A percentile compares a stretch with the other conserved stretches of the same genome.
Conservation (phyloP, 2,888 invertebrate species). For the Chrysomela aeneicollis region DNA sequence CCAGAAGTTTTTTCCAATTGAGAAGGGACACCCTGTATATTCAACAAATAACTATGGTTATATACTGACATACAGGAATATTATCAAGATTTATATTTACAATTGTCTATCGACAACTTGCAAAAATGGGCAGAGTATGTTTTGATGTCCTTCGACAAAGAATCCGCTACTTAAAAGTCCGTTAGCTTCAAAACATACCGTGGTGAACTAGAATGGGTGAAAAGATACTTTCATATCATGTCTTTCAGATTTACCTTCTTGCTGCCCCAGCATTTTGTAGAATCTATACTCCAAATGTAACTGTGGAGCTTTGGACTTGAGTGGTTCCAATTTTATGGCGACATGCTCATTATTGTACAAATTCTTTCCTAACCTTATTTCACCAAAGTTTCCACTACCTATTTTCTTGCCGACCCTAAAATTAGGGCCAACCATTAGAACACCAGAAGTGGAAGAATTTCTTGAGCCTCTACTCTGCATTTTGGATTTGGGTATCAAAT, state of each 20-base stretch:
- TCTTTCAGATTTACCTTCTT: slow-evolving; percentile 99
- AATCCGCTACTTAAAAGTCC: too few relatives aligned
- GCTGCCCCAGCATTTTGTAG: slow-evolving; percentile 98
- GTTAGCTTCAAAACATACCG: too few relatives aligned
- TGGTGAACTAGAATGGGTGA: too few relatives aligned
- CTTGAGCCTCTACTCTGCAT: slow-evolving; percentile 72
- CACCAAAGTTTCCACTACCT: slow-evolving; percentile 99
- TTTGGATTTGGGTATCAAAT: slow-evolving; percentile 41
- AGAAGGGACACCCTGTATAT: too few relatives aligned
- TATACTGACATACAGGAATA: too few relatives aligned
- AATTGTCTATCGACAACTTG: too few relatives aligned
- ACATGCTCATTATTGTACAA: slow-evolving; percentile 99
- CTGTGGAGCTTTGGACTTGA: slow-evolving; percentile 99
- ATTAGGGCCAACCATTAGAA: slow-evolving; percentile 99
- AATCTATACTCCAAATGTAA: slow-evolving; percentile 99
- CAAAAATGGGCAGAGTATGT: too few relatives aligned
- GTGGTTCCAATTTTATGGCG: slow-evolving; percentile 99
- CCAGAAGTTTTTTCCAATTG: too few relatives aligned
- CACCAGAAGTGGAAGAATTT: slow-evolving; percentile 84
- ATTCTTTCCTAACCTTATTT: slow-evolving; percentile 98
- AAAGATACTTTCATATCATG: too few relatives aligned
- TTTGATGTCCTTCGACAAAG: too few relatives aligned
- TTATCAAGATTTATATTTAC: too few relatives aligned
- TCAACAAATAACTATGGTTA: too few relatives aligned
- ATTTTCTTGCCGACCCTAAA: slow-evolving; percentile 99